Evolutionary conservation across 2,888 invertebrate species (phyloP), one percentile per base, ranked within the genome.

Genomic region (Cataglyphis livida): DNA sequence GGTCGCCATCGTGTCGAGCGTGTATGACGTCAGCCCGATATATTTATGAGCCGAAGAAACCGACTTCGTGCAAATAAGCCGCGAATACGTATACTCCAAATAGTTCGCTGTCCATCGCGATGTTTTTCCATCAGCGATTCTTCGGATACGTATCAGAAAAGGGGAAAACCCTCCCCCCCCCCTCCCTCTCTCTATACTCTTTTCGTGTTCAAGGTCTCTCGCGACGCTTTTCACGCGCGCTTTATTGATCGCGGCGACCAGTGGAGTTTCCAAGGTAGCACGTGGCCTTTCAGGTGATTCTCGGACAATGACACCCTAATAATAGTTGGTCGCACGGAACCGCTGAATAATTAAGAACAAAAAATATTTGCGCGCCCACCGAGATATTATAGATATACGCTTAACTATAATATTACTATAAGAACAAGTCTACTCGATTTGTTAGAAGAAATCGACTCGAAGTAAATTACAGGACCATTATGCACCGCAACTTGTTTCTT

Each of bases 241-340:
- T 35, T 70, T 79, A 79, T 79, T 79, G 78, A 79, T 79, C 70
- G 78, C 44, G 48, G 10, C 32, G 15, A 48, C 41, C 41, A 54
- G 38, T 28, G n/a, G 32, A 65, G 57, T 68, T 68, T 59, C 32
- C 68, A 48, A 70, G 78, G 70, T 21, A 70, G 84, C 82, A 75
- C 81, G 71, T 79, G 83, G 68, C 81, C 83, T 88, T 87, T 81
- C 75, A 32, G 25, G 51, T 18, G 79, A 61, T 81, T 51, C 74
- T 62, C 66, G 88, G 88, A 74, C 85, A 87, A 84, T 84, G 88
- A 85, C 88, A 83, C 65, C 44, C 35, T 35, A 82, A 85, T 35
- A 82, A 85, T 84, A 74, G 66, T 48, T 74, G 71, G 48, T 66
- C 81, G 9, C 44, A n/a, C 25, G 54, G 25, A 54, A 74, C 59